These are phyloP conservation scores for Nemotelus nigrinus DNA, from an alignment of 2,888 invertebrate species.

Conservation along the genomic window DNA sequence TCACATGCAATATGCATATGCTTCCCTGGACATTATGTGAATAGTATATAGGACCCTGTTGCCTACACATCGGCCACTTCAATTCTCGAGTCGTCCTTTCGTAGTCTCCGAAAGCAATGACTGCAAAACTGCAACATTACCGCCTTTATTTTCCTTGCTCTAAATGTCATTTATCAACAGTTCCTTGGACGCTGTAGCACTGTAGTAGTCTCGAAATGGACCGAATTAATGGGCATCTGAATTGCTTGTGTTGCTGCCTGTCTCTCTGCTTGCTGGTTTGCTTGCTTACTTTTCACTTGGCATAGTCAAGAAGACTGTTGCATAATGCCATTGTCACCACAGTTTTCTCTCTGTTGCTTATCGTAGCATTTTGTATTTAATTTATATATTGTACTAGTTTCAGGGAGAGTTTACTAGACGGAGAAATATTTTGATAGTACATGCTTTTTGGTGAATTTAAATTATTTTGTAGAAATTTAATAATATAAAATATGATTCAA, in stretches of 20 bases:
- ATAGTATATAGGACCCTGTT: too few species aligned
- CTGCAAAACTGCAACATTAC: neutral
- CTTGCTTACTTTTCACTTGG: neutral
- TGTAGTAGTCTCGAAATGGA: neutral
- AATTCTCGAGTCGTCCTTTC: too few species aligned
- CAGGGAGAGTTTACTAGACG: neutral
- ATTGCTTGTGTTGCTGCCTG: too few species aligned
- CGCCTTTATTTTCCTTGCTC: neutral
- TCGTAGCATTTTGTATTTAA: slow-evolving; percentile 19
- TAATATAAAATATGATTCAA: too few species aligned
- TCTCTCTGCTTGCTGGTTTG: neutral
- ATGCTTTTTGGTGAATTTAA: too few species aligned
- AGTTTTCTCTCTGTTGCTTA: slow-evolving; percentile 9
- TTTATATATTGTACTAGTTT: slow-evolving; percentile 22
- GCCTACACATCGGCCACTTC: too few species aligned
- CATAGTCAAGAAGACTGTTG: slow-evolving; percentile 16
- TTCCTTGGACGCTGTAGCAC: neutral
- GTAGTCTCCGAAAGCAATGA: too few species aligned
- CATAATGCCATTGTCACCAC: slow-evolving; percentile 31
- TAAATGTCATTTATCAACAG: too few species aligned
- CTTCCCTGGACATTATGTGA: too few species aligned
- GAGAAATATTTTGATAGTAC: neutral
- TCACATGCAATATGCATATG: too few species aligned
- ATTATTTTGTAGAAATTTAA: too few species aligned
- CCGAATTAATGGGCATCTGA: neutral